Evolutionary conservation across 2,888 invertebrate genomes (phyloP).

Genomic region (Flexamia atlantica): DNA sequence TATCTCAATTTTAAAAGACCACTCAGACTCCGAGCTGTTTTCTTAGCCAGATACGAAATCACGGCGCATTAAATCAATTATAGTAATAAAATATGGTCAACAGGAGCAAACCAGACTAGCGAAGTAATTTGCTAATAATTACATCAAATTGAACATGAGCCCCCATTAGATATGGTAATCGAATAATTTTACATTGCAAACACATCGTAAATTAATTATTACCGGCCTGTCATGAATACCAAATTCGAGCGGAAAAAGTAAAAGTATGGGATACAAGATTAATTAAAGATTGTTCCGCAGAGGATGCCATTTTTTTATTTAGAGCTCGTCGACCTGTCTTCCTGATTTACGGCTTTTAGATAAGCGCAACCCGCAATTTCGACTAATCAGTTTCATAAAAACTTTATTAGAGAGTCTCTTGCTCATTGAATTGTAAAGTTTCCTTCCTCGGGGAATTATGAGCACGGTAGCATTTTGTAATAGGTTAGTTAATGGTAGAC

Average conservation of each 20-base stretch:
- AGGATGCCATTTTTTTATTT: conserved; percentile 32
- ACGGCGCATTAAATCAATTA: conserved; percentile 22
- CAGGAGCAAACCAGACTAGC: conserved; percentile 6
- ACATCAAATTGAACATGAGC: conserved; percentile 39
- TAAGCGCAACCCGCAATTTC: conserved; percentile 20
- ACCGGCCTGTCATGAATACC: conserved; percentile 50
- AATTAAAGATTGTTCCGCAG: conserved; percentile 28
- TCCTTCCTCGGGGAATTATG: neutral
- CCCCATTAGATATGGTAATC: conserved; percentile 50
- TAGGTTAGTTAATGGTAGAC: neutral
- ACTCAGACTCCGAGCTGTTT: neutral
- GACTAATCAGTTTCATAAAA: conserved; percentile 16
- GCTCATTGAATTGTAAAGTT: conserved; percentile 2
- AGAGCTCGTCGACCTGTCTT: conserved; percentile 21
- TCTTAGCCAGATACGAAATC: neutral
- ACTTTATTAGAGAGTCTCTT: conserved; percentile 1
- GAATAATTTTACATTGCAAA: conserved; percentile 57
- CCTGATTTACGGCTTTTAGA: conserved; percentile 5
- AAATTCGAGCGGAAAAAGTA: conserved; percentile 4
- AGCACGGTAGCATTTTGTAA: neutral
- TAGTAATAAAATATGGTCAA: conserved; percentile 38
- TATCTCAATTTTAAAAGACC: neutral
- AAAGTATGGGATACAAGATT: conserved; percentile 41
- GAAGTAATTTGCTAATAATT: conserved; percentile 49
- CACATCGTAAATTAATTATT: conserved; percentile 60